These are phyloP conservation scores for Irena cyanogastra DNA, from an alignment of 2,113 vertebrate species.

Conservation along the genomic window DNA sequence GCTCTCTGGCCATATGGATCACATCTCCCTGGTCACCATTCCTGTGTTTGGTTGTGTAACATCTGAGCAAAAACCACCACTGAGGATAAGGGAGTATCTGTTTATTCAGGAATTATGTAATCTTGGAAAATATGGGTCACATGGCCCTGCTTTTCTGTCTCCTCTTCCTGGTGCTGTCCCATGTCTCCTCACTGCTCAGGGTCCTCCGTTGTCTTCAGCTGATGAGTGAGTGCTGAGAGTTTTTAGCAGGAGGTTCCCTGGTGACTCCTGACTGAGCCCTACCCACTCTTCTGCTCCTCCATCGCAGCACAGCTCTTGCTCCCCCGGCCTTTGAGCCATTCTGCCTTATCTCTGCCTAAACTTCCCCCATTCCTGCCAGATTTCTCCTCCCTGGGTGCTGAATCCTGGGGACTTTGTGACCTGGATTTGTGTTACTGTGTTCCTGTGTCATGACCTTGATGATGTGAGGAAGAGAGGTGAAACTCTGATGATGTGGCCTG, in stretches of 20 bases:
- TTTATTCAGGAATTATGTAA: background rate
- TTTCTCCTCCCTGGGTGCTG: background rate
- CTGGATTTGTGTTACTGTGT: background rate
- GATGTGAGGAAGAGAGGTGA: background rate
- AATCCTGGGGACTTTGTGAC: background rate
- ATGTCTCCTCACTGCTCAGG: background rate
- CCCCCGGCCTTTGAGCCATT: background rate
- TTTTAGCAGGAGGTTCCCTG: rapidly evolving
- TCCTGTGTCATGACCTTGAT: background rate
- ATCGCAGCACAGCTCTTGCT: background rate
- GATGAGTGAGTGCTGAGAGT: rapidly evolving
- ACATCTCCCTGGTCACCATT: background rate
- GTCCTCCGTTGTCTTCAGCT: background rate
- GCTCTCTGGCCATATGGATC: background rate
- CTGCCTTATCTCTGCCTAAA: background rate
- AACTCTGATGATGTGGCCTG: background rate
- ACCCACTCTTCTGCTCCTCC: background rate
- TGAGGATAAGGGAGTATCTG: background rate
- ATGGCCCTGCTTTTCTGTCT: background rate
- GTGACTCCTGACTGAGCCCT: background rate
- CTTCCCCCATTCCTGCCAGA: background rate
- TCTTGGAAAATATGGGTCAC: background rate
- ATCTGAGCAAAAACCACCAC: background rate
- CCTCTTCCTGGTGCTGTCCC: rapidly evolving
- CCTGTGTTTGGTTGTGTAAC: background rate